Percentiles rank a stretch among this genome's conserved stretches.
Evolutionary conservation across 2,888 invertebrate species (phyloP).

Genomic region (Sinopyrophorus schimmeli): DNA sequence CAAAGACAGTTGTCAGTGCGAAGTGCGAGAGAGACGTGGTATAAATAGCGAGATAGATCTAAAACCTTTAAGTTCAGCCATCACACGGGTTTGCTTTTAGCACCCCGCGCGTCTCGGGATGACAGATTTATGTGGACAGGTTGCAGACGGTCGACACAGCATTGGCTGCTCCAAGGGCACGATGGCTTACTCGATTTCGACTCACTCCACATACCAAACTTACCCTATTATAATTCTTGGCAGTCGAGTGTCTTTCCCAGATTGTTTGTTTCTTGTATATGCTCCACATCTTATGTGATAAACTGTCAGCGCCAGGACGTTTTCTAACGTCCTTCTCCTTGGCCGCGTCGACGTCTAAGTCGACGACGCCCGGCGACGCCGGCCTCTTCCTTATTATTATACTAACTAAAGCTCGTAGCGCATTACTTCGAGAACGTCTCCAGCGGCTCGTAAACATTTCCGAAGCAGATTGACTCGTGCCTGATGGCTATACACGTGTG

Average conservation of each 20-base stretch:
- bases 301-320: conserved; percentile 51
- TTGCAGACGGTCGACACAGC: conserved; percentile 53
- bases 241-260: conserved; percentile 51
- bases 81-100: conserved; percentile 52
- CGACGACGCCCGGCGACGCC: conserved; percentile 7
- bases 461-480: conserved; percentile 36
- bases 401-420: conserved; percentile 29
- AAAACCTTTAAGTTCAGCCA: conserved; percentile 48
- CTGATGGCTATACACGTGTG: conserved; percentile 34
- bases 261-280: conserved; percentile 45
- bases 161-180: conserved; percentile 43
- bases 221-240: conserved; percentile 47
- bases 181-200: conserved; percentile 29
- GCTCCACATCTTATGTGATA: conserved; percentile 54
- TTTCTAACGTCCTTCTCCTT: conserved; percentile 35
- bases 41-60: conserved; percentile 45
- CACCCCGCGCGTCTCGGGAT: conserved; percentile 50
- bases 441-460: conserved; percentile 38
- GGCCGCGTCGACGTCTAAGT: conserved; percentile 23
- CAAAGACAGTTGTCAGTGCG: conserved; percentile 37
- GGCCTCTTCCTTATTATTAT: conserved; percentile 17
- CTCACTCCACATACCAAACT: conserved; percentile 39
- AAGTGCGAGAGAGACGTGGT: conserved; percentile 35
- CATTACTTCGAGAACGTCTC: conserved; percentile 32
- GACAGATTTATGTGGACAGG: conserved; percentile 59